Evolutionary conservation across 2,113 vertebrate species (phyloP).

Genomic region (Pelobates fuscus): DNA sequence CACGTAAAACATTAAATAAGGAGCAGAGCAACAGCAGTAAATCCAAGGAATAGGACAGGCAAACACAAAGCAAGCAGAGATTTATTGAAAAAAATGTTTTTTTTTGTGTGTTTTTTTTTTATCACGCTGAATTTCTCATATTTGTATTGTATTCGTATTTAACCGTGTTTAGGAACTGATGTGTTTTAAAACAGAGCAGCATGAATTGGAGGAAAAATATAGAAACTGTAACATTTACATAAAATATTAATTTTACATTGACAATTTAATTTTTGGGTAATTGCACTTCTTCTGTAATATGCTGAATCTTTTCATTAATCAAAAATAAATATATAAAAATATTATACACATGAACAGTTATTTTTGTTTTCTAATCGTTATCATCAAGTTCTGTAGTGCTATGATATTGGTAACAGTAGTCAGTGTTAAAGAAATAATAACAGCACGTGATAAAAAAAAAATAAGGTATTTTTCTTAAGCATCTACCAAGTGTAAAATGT

Average conservation of each 20-base stretch:
- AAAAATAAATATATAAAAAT: slow-evolving; percentile 4
- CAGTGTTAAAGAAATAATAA: no score
- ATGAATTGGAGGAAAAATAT: no score
- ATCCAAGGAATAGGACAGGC: slow-evolving; percentile 53
- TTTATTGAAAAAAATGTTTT: slow-evolving; percentile 41
- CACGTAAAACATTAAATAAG: slow-evolving; percentile 54
- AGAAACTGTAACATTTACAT: no score
- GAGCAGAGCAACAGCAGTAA: slow-evolving; percentile 54
- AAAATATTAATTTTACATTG: no score
- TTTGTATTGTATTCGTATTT: no score
- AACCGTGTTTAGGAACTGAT: no score
- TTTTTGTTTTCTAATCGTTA: no score
- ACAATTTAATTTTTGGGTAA: no score
- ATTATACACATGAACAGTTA: no score
- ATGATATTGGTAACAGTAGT: no score
- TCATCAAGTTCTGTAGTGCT: no score
- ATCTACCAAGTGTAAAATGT: slow-evolving; percentile 53
- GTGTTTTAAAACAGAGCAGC: no score
- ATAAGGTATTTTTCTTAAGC: slow-evolving; percentile 55
- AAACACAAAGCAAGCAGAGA: slow-evolving; percentile 56
- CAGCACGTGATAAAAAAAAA: slow-evolving; percentile 64
- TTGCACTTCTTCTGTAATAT: not conserved
- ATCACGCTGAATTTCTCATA: slow-evolving; percentile 58
- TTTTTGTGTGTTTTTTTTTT: slow-evolving; percentile 53
- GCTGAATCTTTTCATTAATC: not conserved